phyloP scores from a whole-genome alignment of 2,797 vertebrate genomes.

The Halcyon badia region DNA sequence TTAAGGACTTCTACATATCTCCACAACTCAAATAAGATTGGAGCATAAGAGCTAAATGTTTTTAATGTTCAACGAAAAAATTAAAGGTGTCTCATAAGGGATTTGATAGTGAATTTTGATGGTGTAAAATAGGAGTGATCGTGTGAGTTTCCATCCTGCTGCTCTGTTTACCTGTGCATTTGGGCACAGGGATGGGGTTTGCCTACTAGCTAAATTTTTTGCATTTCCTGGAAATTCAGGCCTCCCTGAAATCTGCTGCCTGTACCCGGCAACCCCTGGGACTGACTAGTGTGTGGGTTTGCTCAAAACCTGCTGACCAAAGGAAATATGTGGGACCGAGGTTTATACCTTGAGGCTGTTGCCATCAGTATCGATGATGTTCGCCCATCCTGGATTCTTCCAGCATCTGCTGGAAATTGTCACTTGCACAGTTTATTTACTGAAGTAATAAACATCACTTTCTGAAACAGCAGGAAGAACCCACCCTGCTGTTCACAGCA shows the following conservation, averaged over 20 bases:
- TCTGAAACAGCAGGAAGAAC: neutral
- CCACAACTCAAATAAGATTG: neutral
- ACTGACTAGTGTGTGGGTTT: neutral
- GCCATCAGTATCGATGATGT: rapidly evolving
- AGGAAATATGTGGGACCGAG: rapidly evolving
- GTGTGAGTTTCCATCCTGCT: neutral
- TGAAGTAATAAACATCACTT: neutral
- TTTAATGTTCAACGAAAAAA: rapidly evolving
- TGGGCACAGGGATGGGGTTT: neutral
- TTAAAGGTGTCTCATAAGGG: neutral
- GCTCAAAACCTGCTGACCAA: neutral
- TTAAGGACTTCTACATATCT: neutral
- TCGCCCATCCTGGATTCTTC: neutral
- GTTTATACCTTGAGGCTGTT: neutral
- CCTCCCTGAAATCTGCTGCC: neutral
- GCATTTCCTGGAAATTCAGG: neutral
- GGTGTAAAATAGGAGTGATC: neutral
- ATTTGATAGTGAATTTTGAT: neutral
- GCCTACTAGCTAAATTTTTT: rapidly evolving
- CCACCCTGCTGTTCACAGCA: neutral
- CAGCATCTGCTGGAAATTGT: neutral
- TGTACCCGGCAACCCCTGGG: neutral
- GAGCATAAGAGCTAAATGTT: neutral
- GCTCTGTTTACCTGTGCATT: neutral
- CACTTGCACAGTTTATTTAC: neutral